Percentiles rank a stretch among this genome's conserved stretches.
Evolutionary conservation across 2,113 vertebrate genomes (phyloP).

Genomic region (Arothron firmamentum): DNA sequence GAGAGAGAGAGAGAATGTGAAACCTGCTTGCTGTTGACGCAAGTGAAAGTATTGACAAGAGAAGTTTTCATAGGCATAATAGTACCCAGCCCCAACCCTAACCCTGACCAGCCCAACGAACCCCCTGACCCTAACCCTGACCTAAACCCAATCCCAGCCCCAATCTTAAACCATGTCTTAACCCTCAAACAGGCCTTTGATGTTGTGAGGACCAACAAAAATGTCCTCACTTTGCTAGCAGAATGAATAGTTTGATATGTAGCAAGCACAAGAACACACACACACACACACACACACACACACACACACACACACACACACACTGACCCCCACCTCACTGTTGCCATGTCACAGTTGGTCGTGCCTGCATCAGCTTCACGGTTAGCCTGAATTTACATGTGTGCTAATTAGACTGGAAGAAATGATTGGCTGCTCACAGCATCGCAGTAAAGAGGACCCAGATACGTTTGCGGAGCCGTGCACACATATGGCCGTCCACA

Average conservation of each 20-base stretch:
- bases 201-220: no score
- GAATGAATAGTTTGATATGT: no score
- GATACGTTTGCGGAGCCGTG: conserved; percentile 27
- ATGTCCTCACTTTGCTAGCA: no score
- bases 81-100: no score
- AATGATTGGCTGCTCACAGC: conserved; percentile 72
- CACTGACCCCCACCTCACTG: conserved; percentile 6
- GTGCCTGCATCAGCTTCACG: conserved; percentile 48
- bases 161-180: no score
- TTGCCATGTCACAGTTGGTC: conserved; percentile 52
- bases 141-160: no score
- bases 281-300: not conserved
- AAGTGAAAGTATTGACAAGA: no score
- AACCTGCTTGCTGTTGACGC: no score
- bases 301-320: not conserved
- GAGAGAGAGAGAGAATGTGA: no score
- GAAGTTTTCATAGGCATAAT: no score
- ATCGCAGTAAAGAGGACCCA: conserved; percentile 65
- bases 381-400: conserved; percentile 62
- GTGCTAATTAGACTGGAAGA: conserved; percentile 76
- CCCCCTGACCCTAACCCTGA: no score
- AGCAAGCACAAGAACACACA: not conserved
- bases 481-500: conserved; percentile 33
- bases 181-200: no score
- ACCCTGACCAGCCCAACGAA: not conserved